Conservation (phyloP, 2,113 vertebrate species). For the Podarcis muralis region DNA sequence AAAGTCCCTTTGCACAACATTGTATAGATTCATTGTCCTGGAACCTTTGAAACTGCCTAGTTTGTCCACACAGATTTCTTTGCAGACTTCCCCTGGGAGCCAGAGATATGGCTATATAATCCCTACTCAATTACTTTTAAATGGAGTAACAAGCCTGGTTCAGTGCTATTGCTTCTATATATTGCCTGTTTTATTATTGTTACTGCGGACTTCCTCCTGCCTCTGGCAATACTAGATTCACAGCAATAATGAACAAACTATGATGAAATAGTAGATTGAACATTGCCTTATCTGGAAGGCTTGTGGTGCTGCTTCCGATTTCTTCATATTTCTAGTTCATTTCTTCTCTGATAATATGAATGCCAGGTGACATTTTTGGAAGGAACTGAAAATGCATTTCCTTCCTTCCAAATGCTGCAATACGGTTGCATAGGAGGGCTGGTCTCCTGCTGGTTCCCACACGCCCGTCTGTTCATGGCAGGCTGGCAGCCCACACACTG, state of each 20-base stretch:
- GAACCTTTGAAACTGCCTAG: neutral
- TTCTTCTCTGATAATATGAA: neutral
- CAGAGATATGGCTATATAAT: neutral
- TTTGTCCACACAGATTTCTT: neutral
- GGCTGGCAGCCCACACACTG: neutral
- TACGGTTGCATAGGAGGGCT: neutral
- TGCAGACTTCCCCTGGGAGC: neutral
- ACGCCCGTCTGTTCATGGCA: neutral
- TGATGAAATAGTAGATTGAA: neutral
- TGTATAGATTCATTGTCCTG: neutral
- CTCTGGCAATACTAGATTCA: neutral
- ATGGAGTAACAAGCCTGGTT: fast-evolving
- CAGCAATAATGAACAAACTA: fast-evolving
- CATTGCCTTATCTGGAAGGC: neutral
- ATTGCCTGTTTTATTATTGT: neutral
- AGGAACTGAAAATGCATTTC: no score
- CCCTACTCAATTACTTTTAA: neutral
- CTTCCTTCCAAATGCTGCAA: neutral
- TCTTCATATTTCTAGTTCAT: neutral
- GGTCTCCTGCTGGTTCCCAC: neutral
- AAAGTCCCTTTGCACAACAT: neutral
- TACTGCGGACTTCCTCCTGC: neutral
- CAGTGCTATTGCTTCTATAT: neutral
- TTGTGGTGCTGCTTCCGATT: neutral
- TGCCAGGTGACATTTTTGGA: no score